These are phyloP conservation scores for Eucidaris tribuloides DNA, from an alignment of 35 echinoderm and acorn worm genomes.

Conservation along the genomic window DNA sequence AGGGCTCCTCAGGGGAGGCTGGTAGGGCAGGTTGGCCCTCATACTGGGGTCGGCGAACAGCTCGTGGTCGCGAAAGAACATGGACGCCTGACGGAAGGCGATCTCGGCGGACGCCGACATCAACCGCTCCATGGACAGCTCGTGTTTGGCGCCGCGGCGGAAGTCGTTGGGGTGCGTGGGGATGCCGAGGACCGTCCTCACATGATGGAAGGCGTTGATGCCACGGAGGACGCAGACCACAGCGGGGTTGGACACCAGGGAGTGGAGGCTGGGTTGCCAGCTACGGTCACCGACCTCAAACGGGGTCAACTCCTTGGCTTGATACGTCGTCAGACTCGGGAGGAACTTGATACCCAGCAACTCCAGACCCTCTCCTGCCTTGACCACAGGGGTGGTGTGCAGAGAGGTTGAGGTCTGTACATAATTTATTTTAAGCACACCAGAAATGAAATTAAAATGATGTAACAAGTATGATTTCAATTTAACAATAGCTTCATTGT, in stretches of 20 bases:
- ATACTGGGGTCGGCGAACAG: conserved; percentile 89
- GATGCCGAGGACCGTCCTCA: conserved; percentile 35
- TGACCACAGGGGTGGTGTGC: background rate
- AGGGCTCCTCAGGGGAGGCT: conserved; percentile 76
- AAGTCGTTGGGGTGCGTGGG: conserved; percentile 1
- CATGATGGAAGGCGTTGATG: conserved; percentile 75
- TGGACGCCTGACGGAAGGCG: conserved; percentile 82
- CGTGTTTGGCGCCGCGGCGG: background rate
- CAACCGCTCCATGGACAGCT: conserved; percentile 39
- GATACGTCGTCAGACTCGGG: conserved; percentile 61
- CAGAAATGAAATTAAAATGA: no score
- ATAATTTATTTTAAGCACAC: no score
- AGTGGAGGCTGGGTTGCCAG: conserved; percentile 86
- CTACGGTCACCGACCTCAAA: conserved; percentile 89
- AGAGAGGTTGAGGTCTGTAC: conserved; percentile 24
- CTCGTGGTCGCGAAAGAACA: conserved; percentile 90
- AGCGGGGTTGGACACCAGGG: conserved; percentile 69
- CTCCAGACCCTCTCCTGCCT: conserved; percentile 59
- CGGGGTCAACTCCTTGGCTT: conserved; percentile 93
- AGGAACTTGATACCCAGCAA: conserved; percentile 92
- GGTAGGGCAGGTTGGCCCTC: conserved; percentile 77
- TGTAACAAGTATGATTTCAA: no score
- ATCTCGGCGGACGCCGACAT: conserved; percentile 84
- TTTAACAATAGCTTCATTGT: no score
- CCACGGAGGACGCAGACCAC: conserved; percentile 81